A percentile compares a stretch with the other conserved stretches of the same genome.
These are phyloP conservation scores for Parnassius orleans DNA, from an alignment of 2,888 invertebrate genomes.

Conservation along the genomic window DNA sequence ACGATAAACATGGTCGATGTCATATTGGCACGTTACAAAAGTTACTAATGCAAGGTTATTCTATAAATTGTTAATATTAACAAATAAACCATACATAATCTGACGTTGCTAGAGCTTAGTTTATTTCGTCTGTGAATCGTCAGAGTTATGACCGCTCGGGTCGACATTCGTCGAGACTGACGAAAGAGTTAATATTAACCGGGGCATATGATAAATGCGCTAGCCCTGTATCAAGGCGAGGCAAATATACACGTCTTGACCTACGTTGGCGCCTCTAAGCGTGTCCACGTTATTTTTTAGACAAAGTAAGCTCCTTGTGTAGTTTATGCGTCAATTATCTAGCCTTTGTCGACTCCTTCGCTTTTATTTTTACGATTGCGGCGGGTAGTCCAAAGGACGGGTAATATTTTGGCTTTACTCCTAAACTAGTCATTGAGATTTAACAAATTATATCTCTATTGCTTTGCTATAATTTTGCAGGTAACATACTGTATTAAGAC, in stretches of 20 bases:
- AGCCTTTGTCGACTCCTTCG: conserved; percentile 18
- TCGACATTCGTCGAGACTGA: conserved; percentile 55
- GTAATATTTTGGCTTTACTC: too few species aligned
- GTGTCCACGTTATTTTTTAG: conserved; percentile 58
- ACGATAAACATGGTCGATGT: conserved; percentile 23
- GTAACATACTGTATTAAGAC: too few species aligned
- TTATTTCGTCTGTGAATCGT: conserved; percentile 33
- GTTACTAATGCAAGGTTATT: conserved; percentile 16
- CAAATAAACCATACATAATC: conserved; percentile 23
- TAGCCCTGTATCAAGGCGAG: conserved; percentile 79
- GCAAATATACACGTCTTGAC: conserved; percentile 75
- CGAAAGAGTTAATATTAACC: conserved; percentile 75
- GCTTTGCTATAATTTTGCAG: too few species aligned
- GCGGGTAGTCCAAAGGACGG: too few species aligned
- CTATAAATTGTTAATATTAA: conserved; percentile 18
- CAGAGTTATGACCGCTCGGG: conserved; percentile 34
- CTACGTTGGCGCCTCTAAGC: conserved; percentile 60
- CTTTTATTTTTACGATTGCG: not conserved
- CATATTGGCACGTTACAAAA: conserved; percentile 16
- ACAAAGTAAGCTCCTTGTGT: conserved; percentile 48
- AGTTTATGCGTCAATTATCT: conserved; percentile 36
- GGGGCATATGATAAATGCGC: conserved; percentile 59
- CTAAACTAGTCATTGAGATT: too few species aligned
- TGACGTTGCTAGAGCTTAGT: conserved; percentile 29
- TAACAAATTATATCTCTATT: too few species aligned